Conservation (phyloP, 2,888 invertebrate genomes). For the Melieria omissa region DNA sequence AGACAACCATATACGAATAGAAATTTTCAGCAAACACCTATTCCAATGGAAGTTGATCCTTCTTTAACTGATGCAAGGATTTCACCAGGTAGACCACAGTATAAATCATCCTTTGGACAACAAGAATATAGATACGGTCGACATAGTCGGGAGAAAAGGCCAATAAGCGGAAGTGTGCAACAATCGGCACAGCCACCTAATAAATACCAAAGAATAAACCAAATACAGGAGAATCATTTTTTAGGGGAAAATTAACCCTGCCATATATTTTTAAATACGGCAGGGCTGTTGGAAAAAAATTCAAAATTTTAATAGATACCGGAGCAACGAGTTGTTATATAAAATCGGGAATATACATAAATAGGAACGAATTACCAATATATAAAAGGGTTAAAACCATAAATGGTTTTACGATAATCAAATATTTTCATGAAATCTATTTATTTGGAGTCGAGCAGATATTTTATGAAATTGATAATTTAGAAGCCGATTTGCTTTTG, state of each 20-base stretch:
- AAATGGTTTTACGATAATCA: slow-evolving; percentile 22
- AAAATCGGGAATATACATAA: not conserved
- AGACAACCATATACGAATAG: too few species aligned
- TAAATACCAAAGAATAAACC: slow-evolving; percentile 9
- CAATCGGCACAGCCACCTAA: slow-evolving; percentile 1
- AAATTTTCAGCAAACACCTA: too few species aligned
- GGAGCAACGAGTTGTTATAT: slow-evolving; percentile 17
- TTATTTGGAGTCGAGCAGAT: slow-evolving; percentile 20
- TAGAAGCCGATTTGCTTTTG: slow-evolving; percentile 9
- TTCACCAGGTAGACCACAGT: too few species aligned
- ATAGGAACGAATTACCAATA: slow-evolving; percentile 1
- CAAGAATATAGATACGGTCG: too few species aligned
- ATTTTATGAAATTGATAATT: slow-evolving; percentile 26
- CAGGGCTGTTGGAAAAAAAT: not conserved
- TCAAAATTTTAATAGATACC: slow-evolving; percentile 17
- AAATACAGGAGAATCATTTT: slow-evolving; percentile 11
- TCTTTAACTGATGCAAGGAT: too few species aligned
- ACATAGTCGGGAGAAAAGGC: too few species aligned
- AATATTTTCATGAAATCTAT: slow-evolving; percentile 6
- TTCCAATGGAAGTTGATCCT: too few species aligned
- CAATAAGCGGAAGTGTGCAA: too few species aligned
- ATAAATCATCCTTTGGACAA: too few species aligned
- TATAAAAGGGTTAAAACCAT: slow-evolving; percentile 18
- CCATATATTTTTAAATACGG: slow-evolving; percentile 7
- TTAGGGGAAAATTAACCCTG: not conserved